A percentile compares a stretch with the other conserved stretches of the same genome.
Conservation (phyloP, 1,140 invertebrate genomes). For the Vollenhovia emeryi region DNA sequence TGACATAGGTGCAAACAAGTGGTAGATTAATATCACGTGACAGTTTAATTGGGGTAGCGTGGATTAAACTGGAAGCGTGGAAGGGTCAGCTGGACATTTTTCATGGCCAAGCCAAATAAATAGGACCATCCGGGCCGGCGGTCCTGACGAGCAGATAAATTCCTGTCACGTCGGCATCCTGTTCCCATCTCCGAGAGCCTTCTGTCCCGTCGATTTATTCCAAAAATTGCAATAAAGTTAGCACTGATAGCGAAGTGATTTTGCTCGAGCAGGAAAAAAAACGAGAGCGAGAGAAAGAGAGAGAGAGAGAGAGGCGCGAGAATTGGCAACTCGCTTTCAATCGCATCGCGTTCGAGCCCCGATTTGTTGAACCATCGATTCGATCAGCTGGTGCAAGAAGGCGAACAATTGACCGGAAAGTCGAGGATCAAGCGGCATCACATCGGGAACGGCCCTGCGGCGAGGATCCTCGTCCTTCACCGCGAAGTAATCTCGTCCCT, state of each 20-base stretch:
- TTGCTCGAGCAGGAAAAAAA: not conserved
- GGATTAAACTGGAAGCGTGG: constrained; percentile 55
- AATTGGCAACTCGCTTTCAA: constrained; percentile 47
- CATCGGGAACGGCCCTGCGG: not conserved
- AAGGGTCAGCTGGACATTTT: constrained; percentile 59
- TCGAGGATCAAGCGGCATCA: constrained; percentile 30
- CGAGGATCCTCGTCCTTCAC: constrained; percentile 45
- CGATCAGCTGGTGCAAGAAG: constrained; percentile 31
- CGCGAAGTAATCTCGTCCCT: constrained; percentile 55
- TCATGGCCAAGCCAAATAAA: constrained; percentile 60
- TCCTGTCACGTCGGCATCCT: constrained; percentile 53
- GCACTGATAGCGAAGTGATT: constrained; percentile 53
- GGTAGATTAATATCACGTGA: constrained; percentile 60
- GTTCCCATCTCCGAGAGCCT: constrained; percentile 42
- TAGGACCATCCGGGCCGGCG: constrained; percentile 28
- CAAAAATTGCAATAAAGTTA: constrained; percentile 59
- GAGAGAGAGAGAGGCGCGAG: not conserved
- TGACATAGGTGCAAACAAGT: constrained; percentile 56
- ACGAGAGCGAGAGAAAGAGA: too few species aligned
- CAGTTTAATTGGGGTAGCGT: constrained; percentile 56
- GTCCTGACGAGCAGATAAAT: constrained; percentile 58
- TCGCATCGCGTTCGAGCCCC: constrained; percentile 10
- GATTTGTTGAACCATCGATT: constrained; percentile 49
- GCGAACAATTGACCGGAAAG: constrained; percentile 51
- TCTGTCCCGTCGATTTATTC: constrained; percentile 43